phyloP scores from a whole-genome alignment of 2,113 vertebrate species.

The Romanogobio albipinnatus region DNA sequence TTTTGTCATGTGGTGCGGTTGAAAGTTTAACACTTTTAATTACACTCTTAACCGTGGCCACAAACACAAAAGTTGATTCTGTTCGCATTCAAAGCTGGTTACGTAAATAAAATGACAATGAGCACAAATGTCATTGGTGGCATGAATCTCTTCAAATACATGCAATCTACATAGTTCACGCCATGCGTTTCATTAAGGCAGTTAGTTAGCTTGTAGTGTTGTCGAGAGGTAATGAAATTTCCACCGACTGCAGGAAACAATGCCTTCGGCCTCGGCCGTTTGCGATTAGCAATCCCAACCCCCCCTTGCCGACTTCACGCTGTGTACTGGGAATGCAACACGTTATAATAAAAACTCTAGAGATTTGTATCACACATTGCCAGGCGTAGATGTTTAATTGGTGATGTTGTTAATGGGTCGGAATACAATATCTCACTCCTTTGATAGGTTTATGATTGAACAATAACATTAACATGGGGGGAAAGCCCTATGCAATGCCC shows the following conservation, averaged over 20 bases:
- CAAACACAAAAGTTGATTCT: conserved; percentile 6
- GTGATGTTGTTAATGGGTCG: neutral
- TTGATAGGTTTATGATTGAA: neutral
- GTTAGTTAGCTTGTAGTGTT: conserved; percentile 72
- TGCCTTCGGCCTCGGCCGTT: conserved; percentile 65
- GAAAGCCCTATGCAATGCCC: too few relatives aligned
- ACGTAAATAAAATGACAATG: neutral
- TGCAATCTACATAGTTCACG: conserved; percentile 63
- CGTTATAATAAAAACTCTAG: conserved; percentile 16
- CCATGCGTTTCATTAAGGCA: conserved; percentile 70
- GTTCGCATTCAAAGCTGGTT: conserved; percentile 10
- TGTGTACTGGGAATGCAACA: conserved; percentile 12
- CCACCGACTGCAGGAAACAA: conserved; percentile 77
- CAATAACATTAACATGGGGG: too few relatives aligned
- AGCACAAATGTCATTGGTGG: neutral
- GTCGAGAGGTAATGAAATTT: conserved; percentile 79
- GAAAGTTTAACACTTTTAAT: conserved; percentile 45
- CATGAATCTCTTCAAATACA: conserved; percentile 47
- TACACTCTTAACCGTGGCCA: neutral
- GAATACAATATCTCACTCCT: conserved; percentile 1
- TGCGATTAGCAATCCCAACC: conserved; percentile 68
- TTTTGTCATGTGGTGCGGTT: conserved; percentile 30
- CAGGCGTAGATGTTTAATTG: conserved; percentile 8
- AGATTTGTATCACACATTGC: conserved; percentile 28
- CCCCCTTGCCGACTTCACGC: neutral